Evolutionary conservation across 2,888 invertebrate species (phyloP).

Genomic region (Sericinus montela): DNA sequence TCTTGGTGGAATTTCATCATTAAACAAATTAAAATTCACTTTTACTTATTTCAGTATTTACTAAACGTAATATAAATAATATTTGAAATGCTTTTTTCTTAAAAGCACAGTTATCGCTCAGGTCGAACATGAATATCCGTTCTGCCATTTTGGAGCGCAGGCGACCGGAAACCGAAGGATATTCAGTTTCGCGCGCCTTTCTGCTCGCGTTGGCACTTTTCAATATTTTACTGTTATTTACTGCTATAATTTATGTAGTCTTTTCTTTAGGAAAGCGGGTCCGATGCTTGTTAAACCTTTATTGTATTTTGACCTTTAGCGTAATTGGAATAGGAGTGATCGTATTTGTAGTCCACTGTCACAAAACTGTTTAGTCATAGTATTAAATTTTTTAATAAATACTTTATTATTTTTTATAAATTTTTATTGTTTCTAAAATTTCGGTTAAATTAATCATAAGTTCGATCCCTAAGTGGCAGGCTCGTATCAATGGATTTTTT

Average conservation of each 20-base stretch:
- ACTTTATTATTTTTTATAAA: too few relatives aligned
- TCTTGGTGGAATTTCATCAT: too few relatives aligned
- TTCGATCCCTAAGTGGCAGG: too few relatives aligned
- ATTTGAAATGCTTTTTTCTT: constrained; percentile 37
- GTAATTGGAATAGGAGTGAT: not conserved
- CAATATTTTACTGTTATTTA: constrained; percentile 79
- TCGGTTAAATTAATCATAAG: too few relatives aligned
- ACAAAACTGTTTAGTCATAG: too few relatives aligned
- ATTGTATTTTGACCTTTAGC: constrained; percentile 1
- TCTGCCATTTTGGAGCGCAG: constrained; percentile 70
- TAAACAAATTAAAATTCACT: too few relatives aligned
- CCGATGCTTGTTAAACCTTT: constrained; percentile 5
- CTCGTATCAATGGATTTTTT: too few relatives aligned
- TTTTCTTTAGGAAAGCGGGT: constrained; percentile 46
- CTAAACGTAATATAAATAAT: too few relatives aligned
- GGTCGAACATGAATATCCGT: constrained; percentile 70
- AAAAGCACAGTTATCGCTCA: constrained; percentile 34
- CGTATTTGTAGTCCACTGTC: not conserved
- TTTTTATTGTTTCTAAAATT: too few relatives aligned
- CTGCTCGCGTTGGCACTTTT: constrained; percentile 73
- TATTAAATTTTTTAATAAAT: too few relatives aligned
- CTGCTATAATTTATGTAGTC: constrained; percentile 72
- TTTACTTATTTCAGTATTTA: too few relatives aligned
- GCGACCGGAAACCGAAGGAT: constrained; percentile 73
- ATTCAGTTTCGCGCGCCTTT: constrained; percentile 74